These are phyloP conservation scores for Spodoptera litura DNA, from an alignment of 1,140 invertebrate species.

Conservation along the genomic window DNA sequence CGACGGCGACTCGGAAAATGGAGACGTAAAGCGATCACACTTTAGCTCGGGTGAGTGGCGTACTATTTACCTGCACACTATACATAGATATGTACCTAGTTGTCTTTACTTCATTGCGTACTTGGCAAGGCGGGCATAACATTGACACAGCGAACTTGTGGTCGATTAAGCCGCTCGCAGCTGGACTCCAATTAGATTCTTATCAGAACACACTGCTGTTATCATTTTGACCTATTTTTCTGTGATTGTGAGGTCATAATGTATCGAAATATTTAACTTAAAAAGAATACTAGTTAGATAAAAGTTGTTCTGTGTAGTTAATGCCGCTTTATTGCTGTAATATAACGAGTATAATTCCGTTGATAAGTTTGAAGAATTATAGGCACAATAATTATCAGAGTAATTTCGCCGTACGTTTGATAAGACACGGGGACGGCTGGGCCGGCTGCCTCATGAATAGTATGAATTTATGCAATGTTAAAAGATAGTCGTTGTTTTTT, in stretches of 20 bases:
- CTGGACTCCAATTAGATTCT: slow-evolving; percentile 79
- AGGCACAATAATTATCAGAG: slow-evolving; percentile 53
- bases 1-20: slow-evolving; percentile 94
- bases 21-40: slow-evolving; percentile 94
- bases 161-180: slow-evolving; percentile 67
- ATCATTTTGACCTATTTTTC: slow-evolving; percentile 81
- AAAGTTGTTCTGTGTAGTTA: slow-evolving; percentile 39
- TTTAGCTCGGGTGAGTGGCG: slow-evolving; percentile 92
- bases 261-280: slow-evolving; percentile 45
- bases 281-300: slow-evolving; percentile 36
- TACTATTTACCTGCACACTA: slow-evolving; percentile 51
- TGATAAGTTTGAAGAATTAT: slow-evolving; percentile 50
- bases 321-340: slow-evolving; percentile 47
- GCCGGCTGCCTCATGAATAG: slow-evolving; percentile 56
- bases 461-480: slow-evolving; percentile 77
- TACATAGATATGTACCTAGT: slow-evolving; percentile 53
- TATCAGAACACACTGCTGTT: slow-evolving; percentile 78
- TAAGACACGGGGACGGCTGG: slow-evolving; percentile 56
- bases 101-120: slow-evolving; percentile 78
- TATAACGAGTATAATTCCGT: slow-evolving; percentile 39
- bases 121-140: slow-evolving; percentile 79
- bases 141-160: slow-evolving; percentile 74
- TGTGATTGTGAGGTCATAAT: slow-evolving; percentile 51
- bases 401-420: slow-evolving; percentile 55
- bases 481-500: slow-evolving; percentile 85